phyloP scores from a whole-genome alignment of 92 coral and sea anemone species.

The Plumapathes pennacea region DNA sequence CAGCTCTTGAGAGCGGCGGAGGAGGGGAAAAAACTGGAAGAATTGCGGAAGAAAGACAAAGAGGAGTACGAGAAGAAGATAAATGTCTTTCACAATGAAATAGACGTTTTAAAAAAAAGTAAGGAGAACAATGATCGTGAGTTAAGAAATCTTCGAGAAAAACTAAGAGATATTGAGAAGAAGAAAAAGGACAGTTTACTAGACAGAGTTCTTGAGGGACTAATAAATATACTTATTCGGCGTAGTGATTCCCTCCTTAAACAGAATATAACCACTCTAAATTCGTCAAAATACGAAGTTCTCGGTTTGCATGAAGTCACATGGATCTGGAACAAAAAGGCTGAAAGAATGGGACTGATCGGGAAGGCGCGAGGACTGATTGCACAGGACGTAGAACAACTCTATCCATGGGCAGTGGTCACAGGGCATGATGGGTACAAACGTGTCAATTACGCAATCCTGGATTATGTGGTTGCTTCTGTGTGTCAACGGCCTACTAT shows the following conservation, averaged over 20 bases:
- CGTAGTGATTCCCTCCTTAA: slow-evolving; percentile 45
- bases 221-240: too few relatives aligned
- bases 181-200: background rate
- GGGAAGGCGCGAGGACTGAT: slow-evolving; percentile 34
- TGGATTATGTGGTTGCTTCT: too few relatives aligned
- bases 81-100: too few relatives aligned
- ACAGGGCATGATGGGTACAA: slow-evolving; percentile 39
- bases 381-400: slow-evolving; percentile 52
- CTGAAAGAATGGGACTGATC: slow-evolving; percentile 13
- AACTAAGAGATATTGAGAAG: too few relatives aligned
- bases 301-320: slow-evolving; percentile 32
- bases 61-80: background rate
- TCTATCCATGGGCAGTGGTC: slow-evolving; percentile 38
- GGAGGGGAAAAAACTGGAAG: slow-evolving; percentile 6
- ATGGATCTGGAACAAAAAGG: slow-evolving; percentile 43
- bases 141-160: too few relatives aligned
- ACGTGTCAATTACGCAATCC: slow-evolving; percentile 23
- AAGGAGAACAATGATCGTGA: too few relatives aligned
- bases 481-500: too few relatives aligned
- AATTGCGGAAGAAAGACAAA: slow-evolving; percentile 3
- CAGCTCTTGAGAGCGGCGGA: slow-evolving; percentile 2
- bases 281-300: slow-evolving; percentile 14
- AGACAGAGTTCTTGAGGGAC: background rate
- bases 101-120: too few relatives aligned
- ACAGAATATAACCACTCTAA: slow-evolving; percentile 27